These are phyloP conservation scores for Marronus borbonicus DNA, from an alignment of 2,888 invertebrate species.

Conservation along the genomic window DNA sequence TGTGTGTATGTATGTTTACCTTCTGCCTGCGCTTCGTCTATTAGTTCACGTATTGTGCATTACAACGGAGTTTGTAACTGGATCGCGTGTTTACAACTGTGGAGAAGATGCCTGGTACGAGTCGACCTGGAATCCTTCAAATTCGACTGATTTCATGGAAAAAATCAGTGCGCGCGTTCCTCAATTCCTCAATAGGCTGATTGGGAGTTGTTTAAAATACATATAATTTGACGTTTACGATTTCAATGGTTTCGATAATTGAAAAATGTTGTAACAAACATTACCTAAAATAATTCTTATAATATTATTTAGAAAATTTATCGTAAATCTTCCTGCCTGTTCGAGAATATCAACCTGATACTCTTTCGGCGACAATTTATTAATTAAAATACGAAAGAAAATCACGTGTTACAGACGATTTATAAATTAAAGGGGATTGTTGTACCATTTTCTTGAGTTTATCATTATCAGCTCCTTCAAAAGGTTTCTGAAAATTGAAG, in stretches of 20 bases:
- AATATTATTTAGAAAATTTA: too few relatives aligned
- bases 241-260: background rate
- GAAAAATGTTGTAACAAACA: conserved; percentile 27
- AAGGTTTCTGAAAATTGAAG: too few relatives aligned
- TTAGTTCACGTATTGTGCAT: conserved; percentile 45
- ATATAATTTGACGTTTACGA: background rate
- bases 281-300: too few relatives aligned
- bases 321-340: too few relatives aligned
- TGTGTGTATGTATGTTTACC: conserved; percentile 12
- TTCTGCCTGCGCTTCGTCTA: conserved; percentile 29
- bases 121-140: conserved; percentile 48
- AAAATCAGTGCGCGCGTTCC: conserved; percentile 17
- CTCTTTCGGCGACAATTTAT: too few relatives aligned
- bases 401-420: too few relatives aligned
- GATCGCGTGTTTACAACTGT: conserved; percentile 56
- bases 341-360: too few relatives aligned
- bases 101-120: conserved; percentile 57
- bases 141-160: conserved; percentile 31
- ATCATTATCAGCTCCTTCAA: too few relatives aligned
- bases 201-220: background rate
- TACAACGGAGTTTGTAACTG: conserved; percentile 43
- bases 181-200: background rate
- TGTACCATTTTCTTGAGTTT: too few relatives aligned
- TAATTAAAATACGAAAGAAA: too few relatives aligned
- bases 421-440: too few relatives aligned